Percentiles rank a stretch among this genome's conserved stretches.
Evolutionary conservation across 1,140 invertebrate species (phyloP).

Genomic region (Drosophila ficusphila): DNA sequence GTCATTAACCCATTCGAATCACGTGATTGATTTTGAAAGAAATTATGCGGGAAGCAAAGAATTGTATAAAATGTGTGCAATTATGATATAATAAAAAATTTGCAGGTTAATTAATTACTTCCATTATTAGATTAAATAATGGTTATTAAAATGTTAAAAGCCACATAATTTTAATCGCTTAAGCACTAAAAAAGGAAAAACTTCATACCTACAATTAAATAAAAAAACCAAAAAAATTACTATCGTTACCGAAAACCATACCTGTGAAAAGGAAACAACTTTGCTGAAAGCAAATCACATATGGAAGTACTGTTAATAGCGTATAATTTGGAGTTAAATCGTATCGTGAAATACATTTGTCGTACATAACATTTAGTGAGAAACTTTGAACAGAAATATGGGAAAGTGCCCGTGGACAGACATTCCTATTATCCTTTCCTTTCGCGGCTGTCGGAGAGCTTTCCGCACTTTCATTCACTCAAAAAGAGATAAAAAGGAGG

Average conservation of each 20-base stretch:
- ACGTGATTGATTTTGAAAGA: constrained; percentile 4
- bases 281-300: neutral
- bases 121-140: too few relatives aligned
- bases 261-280: neutral
- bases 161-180: too few relatives aligned
- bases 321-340: neutral
- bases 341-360: neutral
- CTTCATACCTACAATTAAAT: too few relatives aligned
- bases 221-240: too few relatives aligned
- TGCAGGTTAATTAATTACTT: too few relatives aligned
- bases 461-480: constrained; percentile 54
- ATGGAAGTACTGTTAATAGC: neutral
- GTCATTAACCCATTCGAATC: constrained; percentile 29
- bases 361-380: neutral
- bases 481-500: constrained; percentile 32
- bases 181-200: too few relatives aligned
- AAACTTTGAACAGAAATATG: neutral
- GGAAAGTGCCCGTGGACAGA: constrained; percentile 9
- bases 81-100: neutral
- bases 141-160: too few relatives aligned
- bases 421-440: constrained; percentile 66
- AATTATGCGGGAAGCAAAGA: constrained; percentile 5
- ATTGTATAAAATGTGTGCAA: neutral
- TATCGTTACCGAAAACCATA: too few relatives aligned
- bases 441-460: constrained; percentile 29